Conservation (phyloP, 2,113 vertebrate species). For the Microcebus murinus region DNA sequence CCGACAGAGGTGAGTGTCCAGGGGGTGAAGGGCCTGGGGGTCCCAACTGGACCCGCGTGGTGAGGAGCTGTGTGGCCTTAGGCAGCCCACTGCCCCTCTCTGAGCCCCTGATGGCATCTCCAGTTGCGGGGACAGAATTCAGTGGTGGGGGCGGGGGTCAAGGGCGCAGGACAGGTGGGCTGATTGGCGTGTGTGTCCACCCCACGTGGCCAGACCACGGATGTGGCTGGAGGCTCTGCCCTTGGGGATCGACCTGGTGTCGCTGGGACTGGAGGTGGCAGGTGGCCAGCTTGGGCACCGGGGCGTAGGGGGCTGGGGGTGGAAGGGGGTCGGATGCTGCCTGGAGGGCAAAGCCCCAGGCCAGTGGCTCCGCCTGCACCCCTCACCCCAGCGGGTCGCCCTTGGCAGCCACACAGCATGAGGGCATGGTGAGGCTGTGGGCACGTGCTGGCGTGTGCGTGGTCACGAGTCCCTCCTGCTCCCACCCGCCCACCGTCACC, state of each 20-base stretch:
- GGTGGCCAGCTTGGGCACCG: background rate
- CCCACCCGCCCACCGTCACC: too few species aligned
- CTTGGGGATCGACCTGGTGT: background rate
- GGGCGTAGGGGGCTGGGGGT: background rate
- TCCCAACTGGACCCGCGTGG: accelerated
- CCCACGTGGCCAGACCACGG: too few species aligned
- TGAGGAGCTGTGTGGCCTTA: background rate
- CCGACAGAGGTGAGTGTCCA: constrained; percentile 82
- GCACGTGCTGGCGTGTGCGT: background rate
- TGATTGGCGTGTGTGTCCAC: too few species aligned
- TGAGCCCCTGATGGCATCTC: background rate
- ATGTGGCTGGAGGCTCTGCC: background rate
- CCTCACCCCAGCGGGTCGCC: background rate
- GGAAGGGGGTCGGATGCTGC: background rate
- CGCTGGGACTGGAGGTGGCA: too few species aligned
- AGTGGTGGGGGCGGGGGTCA: background rate
- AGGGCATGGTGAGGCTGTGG: background rate
- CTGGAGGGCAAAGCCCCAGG: background rate
- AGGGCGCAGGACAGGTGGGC: background rate
- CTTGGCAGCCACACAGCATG: background rate
- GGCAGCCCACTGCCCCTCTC: background rate
- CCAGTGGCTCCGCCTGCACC: background rate
- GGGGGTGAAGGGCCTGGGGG: background rate
- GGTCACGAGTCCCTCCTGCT: too few species aligned
- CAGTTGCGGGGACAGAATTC: background rate